Evolutionary conservation across 2,797 vertebrate genomes (phyloP).

Genomic region (Macropodus opercularis): DNA sequence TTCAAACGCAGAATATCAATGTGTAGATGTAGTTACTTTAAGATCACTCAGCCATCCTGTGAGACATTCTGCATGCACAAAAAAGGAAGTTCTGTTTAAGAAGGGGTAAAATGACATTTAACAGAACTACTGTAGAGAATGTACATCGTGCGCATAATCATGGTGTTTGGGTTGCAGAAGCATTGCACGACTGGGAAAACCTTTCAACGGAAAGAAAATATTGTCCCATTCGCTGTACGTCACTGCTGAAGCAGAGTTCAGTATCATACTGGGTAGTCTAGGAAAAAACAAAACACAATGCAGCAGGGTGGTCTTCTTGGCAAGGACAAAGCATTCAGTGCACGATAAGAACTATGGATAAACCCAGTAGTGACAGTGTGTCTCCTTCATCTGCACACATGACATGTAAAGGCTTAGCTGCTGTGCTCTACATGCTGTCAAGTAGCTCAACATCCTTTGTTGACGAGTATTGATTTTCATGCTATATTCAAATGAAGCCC

Average conservation of each 20-base stretch:
- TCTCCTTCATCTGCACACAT: constrained; percentile 17
- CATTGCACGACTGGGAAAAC: too few relatives aligned
- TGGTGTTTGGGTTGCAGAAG: too few relatives aligned
- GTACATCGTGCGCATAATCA: background rate
- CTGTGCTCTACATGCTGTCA: constrained; percentile 11
- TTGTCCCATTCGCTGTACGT: too few relatives aligned
- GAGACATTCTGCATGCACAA: background rate
- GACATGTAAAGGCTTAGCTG: constrained; percentile 26
- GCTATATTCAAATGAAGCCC: constrained; percentile 47
- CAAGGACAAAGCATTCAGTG: constrained; percentile 39
- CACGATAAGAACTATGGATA: constrained; percentile 33
- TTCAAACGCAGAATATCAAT: too few relatives aligned
- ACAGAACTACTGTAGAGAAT: too few relatives aligned
- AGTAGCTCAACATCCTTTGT: constrained; percentile 10
- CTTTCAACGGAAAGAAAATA: too few relatives aligned
- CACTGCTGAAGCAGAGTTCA: background rate
- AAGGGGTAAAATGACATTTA: background rate
- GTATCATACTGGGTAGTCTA: too few relatives aligned
- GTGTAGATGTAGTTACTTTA: too few relatives aligned
- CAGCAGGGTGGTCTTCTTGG: constrained; percentile 51
- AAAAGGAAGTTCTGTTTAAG: background rate
- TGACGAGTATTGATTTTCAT: constrained; percentile 42
- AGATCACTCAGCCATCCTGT: background rate
- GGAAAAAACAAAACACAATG: too few relatives aligned
- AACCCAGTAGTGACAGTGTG: constrained; percentile 15